Base-by-base conservation (phyloP, 2,888 invertebrate species). In the Drosophila antonietae region DNA sequence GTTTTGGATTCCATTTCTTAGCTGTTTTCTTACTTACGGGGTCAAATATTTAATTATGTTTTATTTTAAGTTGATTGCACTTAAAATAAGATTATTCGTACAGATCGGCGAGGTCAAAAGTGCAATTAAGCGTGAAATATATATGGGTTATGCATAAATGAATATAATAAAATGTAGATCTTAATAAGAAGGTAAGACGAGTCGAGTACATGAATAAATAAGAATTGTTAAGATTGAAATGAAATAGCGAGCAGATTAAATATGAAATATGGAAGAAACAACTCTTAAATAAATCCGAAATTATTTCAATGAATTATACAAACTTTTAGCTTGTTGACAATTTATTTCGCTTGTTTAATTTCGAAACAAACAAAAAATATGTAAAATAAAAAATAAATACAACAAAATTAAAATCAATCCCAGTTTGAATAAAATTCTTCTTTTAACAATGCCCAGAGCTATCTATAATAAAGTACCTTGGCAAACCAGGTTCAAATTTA, bases 1-100 rank as follows among this genome's bases (percentile, higher is more conserved):
- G 83, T 87, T 82, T 81, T 10, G 2, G 33, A 23, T 49, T 4
- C 39, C 9, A 23, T 66, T 28, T 14, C 28, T 49, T 28, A 12
- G 28, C n/a, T 18, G 35, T 3, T 49, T 31, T 33, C 20, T 18
- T 23, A 8, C 9, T 12, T 7, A 7, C 55, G 35, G 43, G 52
- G 33, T 37, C 31, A 47, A 37, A 35, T 68, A 49, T 78, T 61
- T 84, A 63, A 71, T 57, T 60, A 14, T 53, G 56, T 35, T 66
- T 68, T 49, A 59, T 55, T 49, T 14, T 15, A 37, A 55, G 73
- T 73, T 65, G 37, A 51, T 58, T 67, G 58, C 47, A 67, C 67
- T 55, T 59, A 8, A 47, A 43, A 15, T 41, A 46, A 39, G 23
- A n/a, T 49, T 37, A 3, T 51, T 44, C 10, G 10, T n/a, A 31